Conservation (phyloP, 2,888 invertebrate species). For the Cephonodes hylas region DNA sequence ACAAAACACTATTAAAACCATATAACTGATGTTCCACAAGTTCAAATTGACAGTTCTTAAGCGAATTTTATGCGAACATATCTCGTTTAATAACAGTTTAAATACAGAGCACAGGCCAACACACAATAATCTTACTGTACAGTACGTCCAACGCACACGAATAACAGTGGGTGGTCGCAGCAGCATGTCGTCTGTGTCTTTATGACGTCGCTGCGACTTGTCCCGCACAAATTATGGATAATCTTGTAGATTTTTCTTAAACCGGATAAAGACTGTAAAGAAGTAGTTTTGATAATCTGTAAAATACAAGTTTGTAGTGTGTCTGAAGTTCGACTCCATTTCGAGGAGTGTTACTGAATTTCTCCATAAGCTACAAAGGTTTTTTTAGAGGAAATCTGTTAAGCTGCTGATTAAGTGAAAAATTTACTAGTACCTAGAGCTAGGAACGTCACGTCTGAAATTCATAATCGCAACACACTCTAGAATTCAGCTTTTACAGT, state of each 20-base stretch:
- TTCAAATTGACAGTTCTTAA: no score
- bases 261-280: background rate
- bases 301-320: no score
- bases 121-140: constrained; percentile 20
- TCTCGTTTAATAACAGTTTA: background rate
- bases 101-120: constrained; percentile 29
- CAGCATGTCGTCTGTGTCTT: constrained; percentile 30
- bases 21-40: no score
- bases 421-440: no score
- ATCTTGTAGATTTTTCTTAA: background rate
- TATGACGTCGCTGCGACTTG: constrained; percentile 19
- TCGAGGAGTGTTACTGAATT: no score
- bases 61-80: background rate
- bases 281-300: no score
- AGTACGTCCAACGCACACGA: constrained; percentile 29
- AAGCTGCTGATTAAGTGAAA: no score
- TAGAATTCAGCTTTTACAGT: no score
- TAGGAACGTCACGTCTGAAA: no score
- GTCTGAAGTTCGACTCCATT: no score
- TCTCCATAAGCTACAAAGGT: background rate
- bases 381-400: background rate
- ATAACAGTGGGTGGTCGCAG: constrained; percentile 45
- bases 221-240: constrained; percentile 4
- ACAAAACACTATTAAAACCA: no score
- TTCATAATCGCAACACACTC: no score